Evolutionary conservation across 2,888 invertebrate genomes (phyloP).

Genomic region (Brenthis ino): DNA sequence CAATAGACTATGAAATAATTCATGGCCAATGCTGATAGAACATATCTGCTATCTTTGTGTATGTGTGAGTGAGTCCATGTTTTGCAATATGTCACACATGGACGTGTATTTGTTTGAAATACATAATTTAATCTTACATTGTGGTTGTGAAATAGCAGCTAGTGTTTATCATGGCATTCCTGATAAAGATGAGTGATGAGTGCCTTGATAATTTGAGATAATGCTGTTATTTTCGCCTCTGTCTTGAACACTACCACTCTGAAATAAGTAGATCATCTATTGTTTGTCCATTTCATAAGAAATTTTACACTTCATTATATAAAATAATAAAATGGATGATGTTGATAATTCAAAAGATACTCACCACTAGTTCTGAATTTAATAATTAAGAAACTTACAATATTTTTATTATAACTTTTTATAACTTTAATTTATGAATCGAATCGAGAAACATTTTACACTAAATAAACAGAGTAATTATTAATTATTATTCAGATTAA

Average conservation of each 20-base stretch:
- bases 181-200: constrained; percentile 69
- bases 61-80: constrained; percentile 26
- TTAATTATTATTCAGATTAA: no score
- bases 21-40: constrained; percentile 46
- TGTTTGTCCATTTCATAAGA: constrained; percentile 16
- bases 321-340: background rate
- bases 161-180: constrained; percentile 53
- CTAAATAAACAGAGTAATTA: no score
- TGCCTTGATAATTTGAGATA: constrained; percentile 57
- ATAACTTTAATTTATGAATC: no score
- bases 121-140: constrained; percentile 33
- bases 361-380: no score
- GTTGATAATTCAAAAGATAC: background rate
- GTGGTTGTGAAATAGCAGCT: constrained; percentile 39
- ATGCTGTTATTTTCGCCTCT: constrained; percentile 33
- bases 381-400: no score
- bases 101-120: constrained; percentile 28
- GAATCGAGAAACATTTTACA: no score
- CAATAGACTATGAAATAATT: constrained; percentile 39
- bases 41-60: constrained; percentile 29
- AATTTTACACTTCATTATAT: background rate
- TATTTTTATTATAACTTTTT: no score
- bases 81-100: constrained; percentile 31
- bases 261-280: constrained; percentile 19
- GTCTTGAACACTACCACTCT: constrained; percentile 18